Base-by-base conservation (phyloP, 2,113 vertebrate species). In the Neogobius melanostomus region DNA sequence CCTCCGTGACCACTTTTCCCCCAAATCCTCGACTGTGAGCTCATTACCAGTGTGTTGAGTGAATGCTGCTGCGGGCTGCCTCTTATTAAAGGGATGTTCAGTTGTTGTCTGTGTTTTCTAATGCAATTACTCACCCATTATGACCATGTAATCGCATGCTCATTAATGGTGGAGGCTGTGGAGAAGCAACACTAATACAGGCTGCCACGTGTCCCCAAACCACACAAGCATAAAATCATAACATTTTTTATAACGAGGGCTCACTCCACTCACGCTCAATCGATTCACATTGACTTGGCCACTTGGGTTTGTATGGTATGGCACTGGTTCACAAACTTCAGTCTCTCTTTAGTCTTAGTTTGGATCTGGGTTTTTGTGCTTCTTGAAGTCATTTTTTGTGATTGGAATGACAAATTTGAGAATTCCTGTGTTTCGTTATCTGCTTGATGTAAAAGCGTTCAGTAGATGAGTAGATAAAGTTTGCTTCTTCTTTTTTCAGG, bases 51-150 rank as follows among this genome's bases (percentile, higher is more conserved):
- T 69, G 86, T 74, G 64, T 63, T 82, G 16, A 61, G 59, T 75
- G 83, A 83, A 87, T 78, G 82, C 65, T 73, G 83, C 75, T 52
- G 71, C 75, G 4, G 72, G 67, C 51, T 60, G 72, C 42, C 42
- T 74, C 75, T 82, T 85, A 85, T 89, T 85, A 81, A 82, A 85
- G 71, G 75, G 81, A 83, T 61, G 71, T 76, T 72, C 80, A 66
- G 84, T 89, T 83, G 77, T 87, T 84, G 81, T 81, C 76, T 68
- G 74, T 80, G 82, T 77, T 74, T 91, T 84, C 71, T 83, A 86
- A 90, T 81, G 86, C 81, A 88, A 87, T 91, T 90, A 89, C 87
- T 88, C 83, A 88, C 74, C 84, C 79, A 87, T 90, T 86, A 88
- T 73, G 79, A 82, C 83, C 89, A 66, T 85, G 85, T 90, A 85